Base-by-base conservation (phyloP, 1,140 invertebrate genomes). In the Trypoxylus dichotomus region DNA sequence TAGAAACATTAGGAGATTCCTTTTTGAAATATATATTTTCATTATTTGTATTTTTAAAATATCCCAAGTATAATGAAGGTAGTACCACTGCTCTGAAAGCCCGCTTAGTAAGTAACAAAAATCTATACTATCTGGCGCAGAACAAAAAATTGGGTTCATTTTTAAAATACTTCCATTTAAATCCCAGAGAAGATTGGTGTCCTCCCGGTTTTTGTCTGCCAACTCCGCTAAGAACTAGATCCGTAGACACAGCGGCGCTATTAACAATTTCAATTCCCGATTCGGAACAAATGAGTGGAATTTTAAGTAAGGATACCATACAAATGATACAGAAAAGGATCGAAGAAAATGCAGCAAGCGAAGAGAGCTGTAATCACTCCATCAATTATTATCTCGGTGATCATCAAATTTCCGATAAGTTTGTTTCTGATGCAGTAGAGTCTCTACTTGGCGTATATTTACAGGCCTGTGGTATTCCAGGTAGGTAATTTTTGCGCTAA, bases 1-100 rank as follows among this genome's bases (percentile, higher is more conserved):
- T 93, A 3, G 96, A 98, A 87, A 94, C 94, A 0, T 88, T 98
- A 19, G 96, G 96, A 0, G 96, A 98, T 87, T 93, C 94, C 0
- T 97, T 96, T 83, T 87, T 98, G 0, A 98, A 98, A 86, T 93
- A 94, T 80, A 91, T 91, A 3, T 87, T 90, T 11, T 93, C 92
- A 8, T 83, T 95, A 0, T 94, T 92, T 83, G 84, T 97, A 11
- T 94, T 91, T 82, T 90, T 92, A 78, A 89, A 88, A 72, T 96
- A 92, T 86, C 90, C 91, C 0, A 84, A 85, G 0, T 90, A 90
- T 76, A 90, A 92, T 79, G 96, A 98, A 86, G 96, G 96, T 0
- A 88, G 90, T 77, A 87, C 97, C 0, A 95, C 94, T 0, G 85
- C 89, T 43, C 84, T 97, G 0, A 95, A 97, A 82, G 89, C 91